Base-by-base conservation (phyloP, 2,888 invertebrate species). In the Drosophila mimetica region DNA sequence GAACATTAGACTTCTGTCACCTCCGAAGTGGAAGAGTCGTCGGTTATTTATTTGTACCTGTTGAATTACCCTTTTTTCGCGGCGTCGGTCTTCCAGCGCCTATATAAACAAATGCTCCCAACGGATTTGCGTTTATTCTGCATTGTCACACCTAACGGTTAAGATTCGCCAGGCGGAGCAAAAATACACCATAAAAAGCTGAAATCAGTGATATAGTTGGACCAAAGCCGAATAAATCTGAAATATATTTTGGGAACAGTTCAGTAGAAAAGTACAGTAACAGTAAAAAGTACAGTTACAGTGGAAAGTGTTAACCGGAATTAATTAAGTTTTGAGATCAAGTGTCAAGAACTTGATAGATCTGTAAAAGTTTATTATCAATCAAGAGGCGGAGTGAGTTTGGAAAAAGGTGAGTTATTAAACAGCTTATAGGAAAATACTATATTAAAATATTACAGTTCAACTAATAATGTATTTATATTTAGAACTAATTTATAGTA, bases 41-140 rank as follows among this genome's bases (percentile, higher is more conserved):
- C 60, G 59, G 71, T 74, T 51, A 51, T 63, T 63, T 60, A 42
- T 34, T 65, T 69, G 61, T 79, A 83, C 88, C 88, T 87, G 87
- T 83, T 85, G 83, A 79, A 69, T 77, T 79, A 87, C 74, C 86
- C 86, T 83, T 87, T 83, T 69, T 46, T 50, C 25, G 53, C 34
- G 30, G 34, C 59, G 69, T 61, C 66, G 66, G 52, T 58, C 66
- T 55, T 59, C 48, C 52, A 69, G 61, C 59, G 76, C 74, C 83
- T 84, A 88, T 84, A 86, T 72, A 84, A 84, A 74, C 78, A 83
- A 88, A 86, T 71, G 84, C 59, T 55, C 74, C 48, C 81, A 57
- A 64, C 76, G 81, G 84, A 83, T 74, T 83, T 86, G 78, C 81
- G 81, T 88, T 88, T 88, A 84, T 88, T 84, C 81, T 69, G 75